Base-by-base conservation (phyloP, 2,113 vertebrate species). In the Alces alces region DNA sequence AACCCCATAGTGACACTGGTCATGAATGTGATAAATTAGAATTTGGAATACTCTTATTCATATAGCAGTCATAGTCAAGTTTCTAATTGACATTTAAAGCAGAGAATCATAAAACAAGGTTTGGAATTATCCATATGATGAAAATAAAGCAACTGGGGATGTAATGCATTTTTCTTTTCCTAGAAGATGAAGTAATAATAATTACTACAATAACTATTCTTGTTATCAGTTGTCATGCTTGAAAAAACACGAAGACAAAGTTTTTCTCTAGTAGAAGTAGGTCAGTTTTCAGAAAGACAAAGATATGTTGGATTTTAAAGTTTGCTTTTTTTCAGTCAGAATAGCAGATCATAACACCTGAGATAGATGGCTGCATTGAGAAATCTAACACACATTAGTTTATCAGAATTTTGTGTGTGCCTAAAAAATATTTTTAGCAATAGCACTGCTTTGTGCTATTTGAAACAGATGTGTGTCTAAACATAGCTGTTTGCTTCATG, bases 401-500 rank as follows among this genome's bases (percentile, higher is more conserved):
- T 52, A 86, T 95, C 27, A 88, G 90, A 96, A 90, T 91, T 55
- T 36, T 27, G 11, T 70, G 45, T 83, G 54, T 55, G 95, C 66
- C 92, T 88, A 85, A 12, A 91, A 83, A 52, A 6, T 95, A 89
- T 52, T 97, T 98, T 97, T 91, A 96, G 80, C 55, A 52, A 1
- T 10, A 82, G 45, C 57, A 79, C 76, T 91, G 36, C 91, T 96
- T 93, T 93, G 61, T 97, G 78, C 88, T 91, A 79, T 64, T 94
- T 73, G 89, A 97, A 97, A 64, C 97, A 98, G 97, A 97, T 96
- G 97, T 58, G 86, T 1, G 6, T 96, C 94, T 97, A 98, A 98
- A 97, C 93, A 95, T 94, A 97, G 91, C 94, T 96, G 78, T 97
- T 97, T 97, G 78, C 93, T 94, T 97, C 93, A 73, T 96, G 78